phyloP scores from a whole-genome alignment of 2,888 invertebrate species.

The Lagria hirta region DNA sequence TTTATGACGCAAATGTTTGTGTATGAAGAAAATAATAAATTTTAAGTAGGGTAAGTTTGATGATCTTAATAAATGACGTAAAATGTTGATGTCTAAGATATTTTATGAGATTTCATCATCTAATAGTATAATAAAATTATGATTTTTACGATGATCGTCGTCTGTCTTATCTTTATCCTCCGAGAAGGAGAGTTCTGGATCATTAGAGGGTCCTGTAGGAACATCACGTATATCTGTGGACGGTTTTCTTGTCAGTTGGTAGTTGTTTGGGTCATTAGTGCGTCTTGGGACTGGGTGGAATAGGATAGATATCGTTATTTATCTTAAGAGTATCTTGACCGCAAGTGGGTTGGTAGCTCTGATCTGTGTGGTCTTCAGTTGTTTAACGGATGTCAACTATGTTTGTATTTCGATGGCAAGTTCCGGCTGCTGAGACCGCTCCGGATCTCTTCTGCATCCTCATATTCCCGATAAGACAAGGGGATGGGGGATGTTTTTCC shows the following conservation, averaged over 20 bases:
- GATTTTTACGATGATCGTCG: slow-evolving; percentile 32
- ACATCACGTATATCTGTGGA: slow-evolving; percentile 47
- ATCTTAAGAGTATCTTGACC: slow-evolving; percentile 54
- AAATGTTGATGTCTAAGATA: too few relatives aligned
- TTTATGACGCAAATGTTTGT: too few relatives aligned
- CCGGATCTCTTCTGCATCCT: too few relatives aligned
- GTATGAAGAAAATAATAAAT: too few relatives aligned
- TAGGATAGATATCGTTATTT: slow-evolving; percentile 55
- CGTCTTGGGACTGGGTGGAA: slow-evolving; percentile 47
- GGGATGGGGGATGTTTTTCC: too few relatives aligned
- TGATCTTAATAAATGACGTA: too few relatives aligned
- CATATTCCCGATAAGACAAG: too few relatives aligned
- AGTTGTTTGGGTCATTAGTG: slow-evolving; percentile 54
- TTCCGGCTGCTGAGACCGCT: too few relatives aligned
- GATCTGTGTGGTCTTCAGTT: slow-evolving; percentile 49
- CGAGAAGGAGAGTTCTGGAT: slow-evolving; percentile 24
- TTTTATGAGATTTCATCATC: too few relatives aligned
- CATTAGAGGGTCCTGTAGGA: slow-evolving; percentile 23
- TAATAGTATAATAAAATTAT: slow-evolving; percentile 33
- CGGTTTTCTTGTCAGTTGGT: slow-evolving; percentile 45
- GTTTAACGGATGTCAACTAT: slow-evolving; percentile 50
- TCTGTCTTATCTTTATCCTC: slow-evolving; percentile 21
- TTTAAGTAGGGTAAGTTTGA: too few relatives aligned
- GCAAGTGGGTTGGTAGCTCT: slow-evolving; percentile 50
- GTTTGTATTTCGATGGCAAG: slow-evolving; percentile 52